A percentile compares a stretch with the other conserved stretches of the same genome.
phyloP scores from a whole-genome alignment of 2,113 vertebrate species.

The Scophthalmus maximus region DNA sequence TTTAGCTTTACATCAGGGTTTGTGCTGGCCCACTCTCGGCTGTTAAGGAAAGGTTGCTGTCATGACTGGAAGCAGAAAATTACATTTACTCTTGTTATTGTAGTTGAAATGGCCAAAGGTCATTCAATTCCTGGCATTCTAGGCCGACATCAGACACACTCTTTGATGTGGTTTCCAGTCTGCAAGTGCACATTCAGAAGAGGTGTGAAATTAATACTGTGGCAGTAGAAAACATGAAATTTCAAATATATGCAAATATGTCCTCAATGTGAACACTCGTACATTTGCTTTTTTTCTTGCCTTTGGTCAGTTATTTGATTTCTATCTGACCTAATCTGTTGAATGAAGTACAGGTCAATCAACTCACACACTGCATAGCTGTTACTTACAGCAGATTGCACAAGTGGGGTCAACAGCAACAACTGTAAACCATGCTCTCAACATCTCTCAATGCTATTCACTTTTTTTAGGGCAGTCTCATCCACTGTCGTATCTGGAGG shows the following conservation, averaged over 20 bases:
- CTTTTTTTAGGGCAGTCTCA: no score
- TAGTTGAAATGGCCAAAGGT: conserved; percentile 9
- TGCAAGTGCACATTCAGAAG: conserved; percentile 2
- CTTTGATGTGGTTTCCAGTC: conserved; percentile 14
- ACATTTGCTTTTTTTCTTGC: background rate
- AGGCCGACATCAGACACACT: background rate
- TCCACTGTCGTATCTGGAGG: no score
- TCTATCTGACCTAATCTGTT: background rate
- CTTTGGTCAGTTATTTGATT: background rate
- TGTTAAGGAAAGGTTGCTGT: conserved; percentile 17
- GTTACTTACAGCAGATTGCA: background rate
- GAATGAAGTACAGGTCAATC: background rate
- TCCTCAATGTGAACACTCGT: background rate
- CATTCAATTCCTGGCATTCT: conserved; percentile 4
- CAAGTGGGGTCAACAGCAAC: background rate
- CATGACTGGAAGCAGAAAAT: conserved; percentile 21
- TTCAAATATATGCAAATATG: background rate
- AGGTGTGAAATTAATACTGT: background rate
- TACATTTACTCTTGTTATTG: conserved; percentile 11
- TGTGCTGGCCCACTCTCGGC: background rate
- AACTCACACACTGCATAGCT: no score
- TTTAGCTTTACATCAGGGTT: conserved; percentile 8
- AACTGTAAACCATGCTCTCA: background rate
- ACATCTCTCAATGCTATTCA: no score
- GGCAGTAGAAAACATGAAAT: background rate